These are phyloP conservation scores for Pediacus dermestoides DNA, from an alignment of 2,888 invertebrate species.

Conservation along the genomic window DNA sequence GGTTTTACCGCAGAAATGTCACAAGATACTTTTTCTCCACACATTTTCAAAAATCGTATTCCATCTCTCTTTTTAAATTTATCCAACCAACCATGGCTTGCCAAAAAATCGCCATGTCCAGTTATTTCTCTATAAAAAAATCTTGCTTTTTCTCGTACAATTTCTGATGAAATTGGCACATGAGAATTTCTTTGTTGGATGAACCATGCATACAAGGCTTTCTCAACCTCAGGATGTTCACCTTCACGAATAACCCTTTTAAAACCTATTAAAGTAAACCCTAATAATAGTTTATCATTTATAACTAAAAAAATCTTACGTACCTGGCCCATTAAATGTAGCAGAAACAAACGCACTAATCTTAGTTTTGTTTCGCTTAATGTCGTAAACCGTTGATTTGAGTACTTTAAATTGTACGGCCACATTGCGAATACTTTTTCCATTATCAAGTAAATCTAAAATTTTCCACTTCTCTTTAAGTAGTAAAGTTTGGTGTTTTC, in stretches of 20 bases:
- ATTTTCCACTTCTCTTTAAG: too few relatives aligned
- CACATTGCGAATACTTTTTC: too few relatives aligned
- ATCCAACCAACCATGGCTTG: slow-evolving; percentile 26
- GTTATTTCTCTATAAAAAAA: slow-evolving; percentile 23
- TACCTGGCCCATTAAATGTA: too few relatives aligned
- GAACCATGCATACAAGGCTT: slow-evolving; percentile 20
- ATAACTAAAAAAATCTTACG: too few relatives aligned
- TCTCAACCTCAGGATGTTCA: slow-evolving; percentile 21
- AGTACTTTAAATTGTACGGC: too few relatives aligned
- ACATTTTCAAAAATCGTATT: slow-evolving; percentile 23
- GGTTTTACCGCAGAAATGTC: slow-evolving; percentile 18
- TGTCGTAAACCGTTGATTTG: too few relatives aligned
- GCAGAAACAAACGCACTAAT: too few relatives aligned
- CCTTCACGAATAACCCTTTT: slow-evolving; percentile 16
- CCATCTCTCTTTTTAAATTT: slow-evolving; percentile 26
- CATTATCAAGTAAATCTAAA: too few relatives aligned
- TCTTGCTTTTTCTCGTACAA: slow-evolving; percentile 22
- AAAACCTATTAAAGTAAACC: slow-evolving; percentile 11
- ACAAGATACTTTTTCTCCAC: slow-evolving; percentile 26
- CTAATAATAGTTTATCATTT: too few relatives aligned
- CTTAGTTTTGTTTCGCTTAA: too few relatives aligned
- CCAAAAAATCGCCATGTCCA: slow-evolving; percentile 21
- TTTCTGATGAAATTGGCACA: slow-evolving; percentile 21
- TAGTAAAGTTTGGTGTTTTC: too few relatives aligned
- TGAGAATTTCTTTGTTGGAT: slow-evolving; percentile 18